These are phyloP conservation scores for Sebastes hopkinsi DNA, from an alignment of 2,797 vertebrate species.

Conservation along the genomic window DNA sequence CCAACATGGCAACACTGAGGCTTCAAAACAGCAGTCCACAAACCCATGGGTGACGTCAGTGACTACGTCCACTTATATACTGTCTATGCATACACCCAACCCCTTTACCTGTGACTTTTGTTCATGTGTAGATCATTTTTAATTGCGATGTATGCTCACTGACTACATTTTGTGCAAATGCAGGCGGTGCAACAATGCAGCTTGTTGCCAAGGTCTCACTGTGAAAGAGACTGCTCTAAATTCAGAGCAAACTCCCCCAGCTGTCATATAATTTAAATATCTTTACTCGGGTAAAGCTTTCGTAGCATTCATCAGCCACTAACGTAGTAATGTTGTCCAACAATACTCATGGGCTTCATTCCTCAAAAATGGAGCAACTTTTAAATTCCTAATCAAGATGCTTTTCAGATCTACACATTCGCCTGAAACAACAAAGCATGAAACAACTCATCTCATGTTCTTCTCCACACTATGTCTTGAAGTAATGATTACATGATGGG, in stretches of 20 bases:
- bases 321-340: neutral
- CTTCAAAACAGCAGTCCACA: no score
- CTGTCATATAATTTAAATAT: constrained; percentile 8
- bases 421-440: neutral
- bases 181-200: neutral
- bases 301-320: neutral
- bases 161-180: neutral
- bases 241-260: neutral
- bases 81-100: neutral
- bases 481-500: constrained; percentile 15
- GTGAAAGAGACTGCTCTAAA: neutral
- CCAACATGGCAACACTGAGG: no score
- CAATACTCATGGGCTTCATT: neutral
- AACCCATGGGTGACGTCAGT: no score
- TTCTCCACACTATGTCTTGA: neutral
- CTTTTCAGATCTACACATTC: neutral
- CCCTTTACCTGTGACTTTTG: neutral
- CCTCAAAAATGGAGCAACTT: neutral
- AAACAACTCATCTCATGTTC: neutral
- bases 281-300: constrained; percentile 1
- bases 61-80: no score
- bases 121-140: neutral
- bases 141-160: neutral
- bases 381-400: neutral
- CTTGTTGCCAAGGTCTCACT: constrained; percentile 3